phyloP scores from a whole-genome alignment of 2,797 vertebrate species.

The Pipistrellus pygmaeus region DNA sequence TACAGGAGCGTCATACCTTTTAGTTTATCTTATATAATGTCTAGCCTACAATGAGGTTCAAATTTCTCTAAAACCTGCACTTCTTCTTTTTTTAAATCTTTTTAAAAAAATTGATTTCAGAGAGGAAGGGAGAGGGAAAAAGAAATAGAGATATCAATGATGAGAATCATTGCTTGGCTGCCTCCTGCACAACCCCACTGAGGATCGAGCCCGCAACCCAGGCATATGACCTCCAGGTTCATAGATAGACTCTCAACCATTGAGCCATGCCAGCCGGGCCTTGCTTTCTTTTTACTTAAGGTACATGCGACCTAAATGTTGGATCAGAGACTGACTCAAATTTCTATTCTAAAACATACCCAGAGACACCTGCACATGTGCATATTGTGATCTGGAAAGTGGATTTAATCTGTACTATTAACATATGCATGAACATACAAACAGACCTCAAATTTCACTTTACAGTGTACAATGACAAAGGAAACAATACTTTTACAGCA shows the following conservation, averaged over 20 bases:
- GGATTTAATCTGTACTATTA: background rate
- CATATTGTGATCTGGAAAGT: conserved; percentile 16
- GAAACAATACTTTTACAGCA: conserved; percentile 67
- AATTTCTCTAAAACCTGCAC: background rate
- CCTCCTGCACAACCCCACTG: too few species aligned
- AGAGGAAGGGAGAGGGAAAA: too few species aligned
- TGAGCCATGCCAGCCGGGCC: too few species aligned
- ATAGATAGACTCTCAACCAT: too few species aligned
- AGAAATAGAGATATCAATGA: too few species aligned
- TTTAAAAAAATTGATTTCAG: too few species aligned
- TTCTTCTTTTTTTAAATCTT: background rate
- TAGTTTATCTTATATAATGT: background rate
- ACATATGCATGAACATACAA: background rate
- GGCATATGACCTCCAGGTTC: too few species aligned
- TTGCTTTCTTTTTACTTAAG: background rate
- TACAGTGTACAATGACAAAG: conserved; percentile 28
- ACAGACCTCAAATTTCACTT: background rate
- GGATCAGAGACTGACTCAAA: background rate
- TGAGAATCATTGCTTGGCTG: too few species aligned
- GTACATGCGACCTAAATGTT: background rate
- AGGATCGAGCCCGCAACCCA: too few species aligned
- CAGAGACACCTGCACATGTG: background rate
- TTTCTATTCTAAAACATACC: background rate
- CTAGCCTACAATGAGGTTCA: background rate
- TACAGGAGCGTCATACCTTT: background rate